phyloP scores from a whole-genome alignment of 2,113 vertebrate species.

The Porphyrio hochstetteri region DNA sequence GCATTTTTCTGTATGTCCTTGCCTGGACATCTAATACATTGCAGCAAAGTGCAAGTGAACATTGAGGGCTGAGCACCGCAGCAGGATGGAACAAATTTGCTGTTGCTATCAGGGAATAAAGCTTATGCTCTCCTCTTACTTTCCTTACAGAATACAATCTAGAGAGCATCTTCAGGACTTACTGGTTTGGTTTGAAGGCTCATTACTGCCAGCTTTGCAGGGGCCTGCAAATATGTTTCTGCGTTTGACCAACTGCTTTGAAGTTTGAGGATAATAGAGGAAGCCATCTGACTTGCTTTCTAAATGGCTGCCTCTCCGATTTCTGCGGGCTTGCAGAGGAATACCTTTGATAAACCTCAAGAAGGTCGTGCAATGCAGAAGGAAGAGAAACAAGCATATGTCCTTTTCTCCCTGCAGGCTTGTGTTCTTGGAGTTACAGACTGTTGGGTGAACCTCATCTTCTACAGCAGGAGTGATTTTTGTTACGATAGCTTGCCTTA shows the following conservation, averaged over 20 bases:
- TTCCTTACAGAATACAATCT: neutral
- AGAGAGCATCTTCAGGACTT: neutral
- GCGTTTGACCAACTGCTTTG: neutral
- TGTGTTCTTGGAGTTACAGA: neutral
- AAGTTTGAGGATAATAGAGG: conserved; percentile 15
- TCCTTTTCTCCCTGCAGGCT: neutral
- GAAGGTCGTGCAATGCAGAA: neutral
- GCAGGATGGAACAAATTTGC: neutral
- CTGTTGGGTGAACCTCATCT: neutral
- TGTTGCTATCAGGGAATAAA: neutral
- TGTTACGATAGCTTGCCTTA: neutral
- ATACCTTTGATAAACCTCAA: conserved; percentile 43
- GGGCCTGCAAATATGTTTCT: neutral
- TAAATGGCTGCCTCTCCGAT: neutral
- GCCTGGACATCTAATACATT: neutral
- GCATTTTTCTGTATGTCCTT: neutral
- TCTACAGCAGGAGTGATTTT: neutral
- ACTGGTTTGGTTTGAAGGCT: neutral
- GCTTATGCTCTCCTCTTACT: neutral
- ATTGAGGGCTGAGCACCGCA: neutral
- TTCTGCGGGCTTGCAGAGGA: conserved; percentile 16
- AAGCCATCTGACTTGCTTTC: neutral
- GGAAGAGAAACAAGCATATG: neutral
- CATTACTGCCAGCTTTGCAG: neutral
- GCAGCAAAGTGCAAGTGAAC: neutral